These are phyloP conservation scores for Gavia stellata DNA, from an alignment of 2,113 vertebrate genomes.

Conservation along the genomic window DNA sequence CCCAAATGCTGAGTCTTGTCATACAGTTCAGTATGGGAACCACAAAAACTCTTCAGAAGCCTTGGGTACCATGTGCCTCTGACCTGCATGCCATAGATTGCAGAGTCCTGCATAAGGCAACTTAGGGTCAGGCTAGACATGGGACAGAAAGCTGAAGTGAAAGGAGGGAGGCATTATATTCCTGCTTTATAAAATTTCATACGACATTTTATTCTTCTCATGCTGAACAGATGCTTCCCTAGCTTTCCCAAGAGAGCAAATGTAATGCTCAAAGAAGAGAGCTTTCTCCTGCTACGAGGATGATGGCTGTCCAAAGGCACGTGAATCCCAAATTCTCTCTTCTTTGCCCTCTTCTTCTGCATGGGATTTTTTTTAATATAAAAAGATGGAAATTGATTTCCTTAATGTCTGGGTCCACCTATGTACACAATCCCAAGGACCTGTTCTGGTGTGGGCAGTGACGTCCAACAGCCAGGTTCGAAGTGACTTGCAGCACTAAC, in stretches of 20 bases:
- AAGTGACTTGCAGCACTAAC: neutral
- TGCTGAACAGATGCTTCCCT: neutral
- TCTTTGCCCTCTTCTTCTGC: neutral
- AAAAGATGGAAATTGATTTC: neutral
- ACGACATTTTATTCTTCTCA: neutral
- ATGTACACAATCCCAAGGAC: neutral
- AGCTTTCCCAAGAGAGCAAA: neutral
- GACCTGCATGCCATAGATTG: neutral
- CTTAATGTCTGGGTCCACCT: neutral
- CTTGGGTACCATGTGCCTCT: fast-evolving
- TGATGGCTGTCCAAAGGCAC: neutral
- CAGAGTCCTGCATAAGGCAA: neutral
- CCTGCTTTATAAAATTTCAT: neutral
- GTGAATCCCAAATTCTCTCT: neutral
- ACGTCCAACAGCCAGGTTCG: fast-evolving
- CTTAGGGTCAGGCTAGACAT: neutral
- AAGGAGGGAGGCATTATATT: neutral
- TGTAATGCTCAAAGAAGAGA: neutral
- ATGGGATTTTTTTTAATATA: neutral
- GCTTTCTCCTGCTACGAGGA: neutral
- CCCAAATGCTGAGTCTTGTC: neutral
- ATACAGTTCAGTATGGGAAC: fast-evolving
- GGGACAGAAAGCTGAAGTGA: neutral
- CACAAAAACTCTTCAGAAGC: neutral
- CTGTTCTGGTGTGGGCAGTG: neutral